Evolutionary conservation across 2,113 vertebrate species (phyloP).

Genomic region (Pterophyllum scalare): DNA sequence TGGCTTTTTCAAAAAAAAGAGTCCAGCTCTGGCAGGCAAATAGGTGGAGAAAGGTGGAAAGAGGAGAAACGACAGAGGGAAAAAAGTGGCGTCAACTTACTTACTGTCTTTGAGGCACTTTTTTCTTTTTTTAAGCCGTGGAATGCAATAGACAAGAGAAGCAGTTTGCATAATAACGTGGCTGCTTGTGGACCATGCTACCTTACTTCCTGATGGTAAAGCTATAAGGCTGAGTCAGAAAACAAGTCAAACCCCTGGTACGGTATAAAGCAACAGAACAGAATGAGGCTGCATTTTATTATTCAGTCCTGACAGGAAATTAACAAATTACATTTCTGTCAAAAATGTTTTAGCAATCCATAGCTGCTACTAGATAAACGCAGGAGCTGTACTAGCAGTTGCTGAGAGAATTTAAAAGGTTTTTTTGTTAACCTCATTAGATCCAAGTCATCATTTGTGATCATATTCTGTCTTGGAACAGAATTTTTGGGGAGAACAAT

Average conservation of each 20-base stretch:
- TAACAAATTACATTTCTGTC: not conserved
- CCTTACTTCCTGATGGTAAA: too few species aligned
- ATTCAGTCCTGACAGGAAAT: not conserved
- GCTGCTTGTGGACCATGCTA: not conserved
- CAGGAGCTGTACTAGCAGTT: not conserved
- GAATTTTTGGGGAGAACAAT: too few species aligned
- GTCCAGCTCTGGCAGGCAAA: constrained; percentile 29
- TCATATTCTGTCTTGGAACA: too few species aligned
- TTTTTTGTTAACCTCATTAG: too few species aligned
- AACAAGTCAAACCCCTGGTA: not conserved
- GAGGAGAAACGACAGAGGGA: constrained; percentile 26
- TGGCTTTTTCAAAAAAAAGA: constrained; percentile 9
- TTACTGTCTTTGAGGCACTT: constrained; percentile 23
- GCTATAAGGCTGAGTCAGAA: too few species aligned
- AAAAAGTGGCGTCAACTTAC: constrained; percentile 59
- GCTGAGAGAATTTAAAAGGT: not conserved
- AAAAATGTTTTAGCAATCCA: too few species aligned
- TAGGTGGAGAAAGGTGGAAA: constrained; percentile 51
- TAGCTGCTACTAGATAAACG: not conserved
- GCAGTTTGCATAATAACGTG: not conserved
- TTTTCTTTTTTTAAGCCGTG: not conserved
- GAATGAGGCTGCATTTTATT: not conserved
- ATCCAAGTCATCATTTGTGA: not conserved
- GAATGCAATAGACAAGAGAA: constrained; percentile 10
- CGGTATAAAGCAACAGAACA: not conserved